Evolutionary conservation across 2,888 invertebrate species (phyloP).

Genomic region (Hypercompe scribonia): DNA sequence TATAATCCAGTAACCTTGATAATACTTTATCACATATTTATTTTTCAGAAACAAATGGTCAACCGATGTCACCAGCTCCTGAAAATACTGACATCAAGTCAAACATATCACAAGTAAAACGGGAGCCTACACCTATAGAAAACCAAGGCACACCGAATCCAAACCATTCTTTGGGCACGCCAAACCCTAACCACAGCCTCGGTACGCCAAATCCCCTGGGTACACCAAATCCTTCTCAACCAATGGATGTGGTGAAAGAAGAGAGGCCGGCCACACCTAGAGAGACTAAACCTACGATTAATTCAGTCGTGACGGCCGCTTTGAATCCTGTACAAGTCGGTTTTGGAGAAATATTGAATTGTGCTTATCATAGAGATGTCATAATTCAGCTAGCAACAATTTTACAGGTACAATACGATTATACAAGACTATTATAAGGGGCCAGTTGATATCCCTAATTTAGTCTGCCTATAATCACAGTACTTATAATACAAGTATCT

Average conservation of each 20-base stretch:
- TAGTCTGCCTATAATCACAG: too few species aligned
- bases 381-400: slow-evolving; percentile 93
- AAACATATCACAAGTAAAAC: slow-evolving; percentile 81
- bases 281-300: slow-evolving; percentile 70
- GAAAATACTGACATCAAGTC: slow-evolving; percentile 77
- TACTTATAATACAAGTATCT: too few species aligned
- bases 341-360: slow-evolving; percentile 94
- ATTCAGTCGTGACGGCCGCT: slow-evolving; percentile 72
- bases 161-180: slow-evolving; percentile 77
- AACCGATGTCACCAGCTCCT: slow-evolving; percentile 76
- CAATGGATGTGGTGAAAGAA: slow-evolving; percentile 77
- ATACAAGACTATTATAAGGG: too few species aligned
- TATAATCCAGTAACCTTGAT: too few species aligned
- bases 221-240: slow-evolving; percentile 72
- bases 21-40: background rate
- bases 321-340: slow-evolving; percentile 89
- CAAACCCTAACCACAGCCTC: slow-evolving; percentile 75
- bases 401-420: slow-evolving; percentile 87
- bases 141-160: slow-evolving; percentile 80
- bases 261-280: slow-evolving; percentile 71
- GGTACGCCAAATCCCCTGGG: slow-evolving; percentile 78
- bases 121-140: slow-evolving; percentile 77
- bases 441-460: too few species aligned
- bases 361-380: slow-evolving; percentile 96
- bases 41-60: slow-evolving; percentile 64